Evolutionary conservation across 2,888 invertebrate genomes (phyloP).

Genomic region (Callinectes sapidus): DNA sequence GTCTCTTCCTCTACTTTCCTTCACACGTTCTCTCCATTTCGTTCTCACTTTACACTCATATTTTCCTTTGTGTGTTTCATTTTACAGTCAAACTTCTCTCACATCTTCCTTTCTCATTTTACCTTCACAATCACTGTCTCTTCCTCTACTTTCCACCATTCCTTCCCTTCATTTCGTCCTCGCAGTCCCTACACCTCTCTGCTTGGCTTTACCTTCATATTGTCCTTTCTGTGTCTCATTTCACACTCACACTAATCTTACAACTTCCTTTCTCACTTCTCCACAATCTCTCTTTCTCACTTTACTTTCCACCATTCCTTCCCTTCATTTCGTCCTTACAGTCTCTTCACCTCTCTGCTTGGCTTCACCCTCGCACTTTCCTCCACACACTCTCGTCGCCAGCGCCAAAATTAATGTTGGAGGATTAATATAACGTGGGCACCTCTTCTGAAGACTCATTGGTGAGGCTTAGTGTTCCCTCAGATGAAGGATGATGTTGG

Average conservation of each 20-base stretch:
- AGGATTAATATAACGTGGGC: too few species aligned
- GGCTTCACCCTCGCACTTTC: too few species aligned
- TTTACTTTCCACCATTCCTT: background rate
- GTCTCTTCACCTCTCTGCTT: too few species aligned
- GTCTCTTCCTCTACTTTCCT: background rate
- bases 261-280: background rate
- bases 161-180: background rate
- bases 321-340: too few species aligned
- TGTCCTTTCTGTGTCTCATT: background rate
- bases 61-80: background rate
- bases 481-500: too few species aligned
- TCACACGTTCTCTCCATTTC: background rate
- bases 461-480: too few species aligned
- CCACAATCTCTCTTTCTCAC: background rate
- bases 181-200: too few species aligned
- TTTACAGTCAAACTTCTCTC: background rate
- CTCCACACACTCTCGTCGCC: too few species aligned
- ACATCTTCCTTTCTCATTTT: background rate
- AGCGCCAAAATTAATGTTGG: too few species aligned
- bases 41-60: background rate
- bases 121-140: background rate
- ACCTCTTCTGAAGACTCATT: too few species aligned
- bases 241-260: background rate
- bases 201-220: background rate
- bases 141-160: background rate